Evolutionary conservation across 2,797 vertebrate genomes (phyloP).

Genomic region (Nyctalus aviator): DNA sequence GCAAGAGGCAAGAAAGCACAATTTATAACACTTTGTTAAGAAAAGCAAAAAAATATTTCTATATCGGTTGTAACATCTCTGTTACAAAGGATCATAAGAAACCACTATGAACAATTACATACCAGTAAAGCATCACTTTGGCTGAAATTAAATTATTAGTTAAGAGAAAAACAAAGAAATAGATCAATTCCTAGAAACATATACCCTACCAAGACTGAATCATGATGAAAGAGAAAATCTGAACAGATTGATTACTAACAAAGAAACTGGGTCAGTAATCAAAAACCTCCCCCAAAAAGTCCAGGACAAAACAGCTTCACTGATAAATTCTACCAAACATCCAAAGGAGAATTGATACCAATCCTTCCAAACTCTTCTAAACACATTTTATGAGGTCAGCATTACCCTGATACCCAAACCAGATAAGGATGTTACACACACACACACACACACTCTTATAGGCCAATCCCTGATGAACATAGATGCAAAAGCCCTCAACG

Average conservation of each 20-base stretch:
- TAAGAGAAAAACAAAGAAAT: neutral
- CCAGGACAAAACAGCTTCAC: neutral
- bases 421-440: neutral
- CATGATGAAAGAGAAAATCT: neutral
- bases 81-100: neutral
- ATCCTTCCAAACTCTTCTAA: neutral
- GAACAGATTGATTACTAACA: neutral
- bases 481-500: neutral
- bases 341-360: neutral
- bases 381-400: neutral
- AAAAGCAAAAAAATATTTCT: neutral
- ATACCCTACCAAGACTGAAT: neutral
- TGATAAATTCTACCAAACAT: neutral
- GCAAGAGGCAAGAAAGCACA: constrained; percentile 39
- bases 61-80: neutral
- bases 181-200: neutral
- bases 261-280: neutral
- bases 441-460: neutral
- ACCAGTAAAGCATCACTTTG: neutral
- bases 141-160: too few species aligned
- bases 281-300: neutral
- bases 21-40: constrained; percentile 6
- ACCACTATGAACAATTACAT: neutral
- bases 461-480: neutral
- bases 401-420: neutral